Evolutionary conservation across 2,888 invertebrate genomes (phyloP), one percentile per base, ranked within the genome.

Genomic region (Anarsia innoxiella): DNA sequence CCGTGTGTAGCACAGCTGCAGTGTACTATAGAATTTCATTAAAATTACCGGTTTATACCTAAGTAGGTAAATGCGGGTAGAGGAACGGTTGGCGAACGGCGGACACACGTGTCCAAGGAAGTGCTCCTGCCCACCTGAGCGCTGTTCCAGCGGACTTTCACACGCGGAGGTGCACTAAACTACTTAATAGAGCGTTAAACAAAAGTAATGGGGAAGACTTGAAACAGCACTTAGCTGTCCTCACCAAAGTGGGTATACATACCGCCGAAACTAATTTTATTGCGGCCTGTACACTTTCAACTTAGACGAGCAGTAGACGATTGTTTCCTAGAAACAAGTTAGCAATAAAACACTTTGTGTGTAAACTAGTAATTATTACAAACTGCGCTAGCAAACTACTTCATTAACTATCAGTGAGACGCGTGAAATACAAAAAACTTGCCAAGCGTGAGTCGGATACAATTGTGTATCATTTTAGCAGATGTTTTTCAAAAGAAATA

Each of bases 1-100:
- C 65, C 57, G 60, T 65, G 69, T 66, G 73, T 67, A 56, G 66
- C 71, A 67, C 79, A 80, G 80, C 80, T 80, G 80, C 75, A 66
- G 46, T 62, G 60, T 60, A 67, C 66, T 75, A 61, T 76, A 70
- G 76, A 76, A 80, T 79, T 74, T 69, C 77, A 79, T 79, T 78
- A 79, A 72, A 68, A 66, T 66, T 70, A 76, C 78, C 76, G 78
- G 78, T 78, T 74, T n/a, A n/a, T n/a, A n/a, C 66, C 65, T 45
- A 55, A 54, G 66, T 66, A 65, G 73, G 76, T 67, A 73, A 71
- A 79, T 80, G 78, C 79, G 79, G 79, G 79, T 67, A 63, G 59
- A 56, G 50, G 60, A 60, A 66, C 72, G 69, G 72, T 69, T 72
- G 51, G 70, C 64, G 53, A 63, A 61, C 55, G 62, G 54, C 53